Conservation (phyloP, 2,113 vertebrate genomes). For the Cranoglanis bouderius region DNA sequence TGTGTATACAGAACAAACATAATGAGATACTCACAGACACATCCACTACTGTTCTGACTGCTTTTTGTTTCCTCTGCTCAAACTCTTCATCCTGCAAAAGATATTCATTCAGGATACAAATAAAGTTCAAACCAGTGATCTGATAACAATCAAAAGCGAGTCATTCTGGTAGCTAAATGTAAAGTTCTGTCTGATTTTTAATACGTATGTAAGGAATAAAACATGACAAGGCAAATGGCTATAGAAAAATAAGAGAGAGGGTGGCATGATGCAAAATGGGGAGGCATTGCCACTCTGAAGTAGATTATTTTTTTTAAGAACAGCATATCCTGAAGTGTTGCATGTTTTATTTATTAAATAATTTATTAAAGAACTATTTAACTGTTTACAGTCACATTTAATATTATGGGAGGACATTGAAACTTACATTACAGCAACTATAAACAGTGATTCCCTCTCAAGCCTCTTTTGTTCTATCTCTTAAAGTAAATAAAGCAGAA, state of each 20-base stretch:
- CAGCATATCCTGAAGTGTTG: not conserved
- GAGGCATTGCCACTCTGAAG: not conserved
- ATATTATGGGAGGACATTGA: not conserved
- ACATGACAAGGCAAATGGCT: too few species aligned
- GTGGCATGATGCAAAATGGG: not conserved
- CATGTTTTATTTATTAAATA: not conserved
- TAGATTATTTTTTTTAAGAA: not conserved
- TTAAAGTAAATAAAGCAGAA: not conserved
- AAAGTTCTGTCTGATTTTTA: not conserved
- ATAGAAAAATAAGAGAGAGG: not conserved
- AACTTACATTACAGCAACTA: not conserved
- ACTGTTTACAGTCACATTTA: not conserved
- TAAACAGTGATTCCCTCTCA: not conserved
- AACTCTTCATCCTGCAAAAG: constrained; percentile 88
- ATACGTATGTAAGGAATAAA: not conserved
- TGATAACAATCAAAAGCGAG: not conserved
- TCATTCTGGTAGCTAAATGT: not conserved
- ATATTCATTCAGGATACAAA: not conserved
- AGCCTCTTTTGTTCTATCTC: not conserved
- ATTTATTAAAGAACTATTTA: not conserved
- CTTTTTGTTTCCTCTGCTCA: constrained; percentile 81
- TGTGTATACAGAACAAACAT: not conserved
- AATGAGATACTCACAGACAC: constrained; percentile 80
- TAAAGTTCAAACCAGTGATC: not conserved
- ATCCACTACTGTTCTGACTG: constrained; percentile 76